Evolutionary conservation across 2,113 vertebrate species (phyloP), one percentile per base, ranked within the genome.

Genomic region (Microcebus ravelobensis): DNA sequence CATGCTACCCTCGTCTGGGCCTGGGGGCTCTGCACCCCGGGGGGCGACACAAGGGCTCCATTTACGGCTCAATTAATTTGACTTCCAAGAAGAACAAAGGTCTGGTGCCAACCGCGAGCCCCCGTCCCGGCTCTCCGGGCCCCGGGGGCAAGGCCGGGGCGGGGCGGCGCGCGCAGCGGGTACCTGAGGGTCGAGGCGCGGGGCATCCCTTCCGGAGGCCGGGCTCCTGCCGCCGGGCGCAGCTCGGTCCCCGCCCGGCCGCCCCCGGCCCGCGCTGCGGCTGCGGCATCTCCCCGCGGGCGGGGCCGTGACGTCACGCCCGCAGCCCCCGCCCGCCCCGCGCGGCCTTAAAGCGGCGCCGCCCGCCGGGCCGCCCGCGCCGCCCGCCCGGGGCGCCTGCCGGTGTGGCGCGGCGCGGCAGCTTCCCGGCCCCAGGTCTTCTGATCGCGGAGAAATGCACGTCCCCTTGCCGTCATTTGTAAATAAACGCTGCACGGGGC

Each of bases 231-330:
- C 65, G 79, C 87, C 34, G 25, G 2, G 80, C 73, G 36, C 90
- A 57, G 94, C 96, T 18, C 39, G 18, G 84, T 74, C 57, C 81
- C 55, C 29, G 94, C 92, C 95, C 15, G 12, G 90, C 73, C 50
- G 83, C 96, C 95, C 94, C 93, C 25, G 25, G 94, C 84, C 96
- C 73, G 63, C 96, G 50, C 93, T 2, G 81, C 92, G 2, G 91
- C 94, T 73, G 94, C 96, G 91, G 95, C 74, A 91, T 90, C 96
- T 86, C 77, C 76, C 97, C 83, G 95, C 85, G 92, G 97, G 97
- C 95, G 96, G 96, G 97, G 96, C 97, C 81, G 90, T 97, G 97
- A 98, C 98, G 98, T 98, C 96, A 96, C 29, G 87, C 92, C 96
- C 91, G 45, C 74, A 48, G 73, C 74, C 48, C 48, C 74, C 48